Base-by-base conservation (phyloP, 2,888 invertebrate genomes). In the Ochropacha duplaris region DNA sequence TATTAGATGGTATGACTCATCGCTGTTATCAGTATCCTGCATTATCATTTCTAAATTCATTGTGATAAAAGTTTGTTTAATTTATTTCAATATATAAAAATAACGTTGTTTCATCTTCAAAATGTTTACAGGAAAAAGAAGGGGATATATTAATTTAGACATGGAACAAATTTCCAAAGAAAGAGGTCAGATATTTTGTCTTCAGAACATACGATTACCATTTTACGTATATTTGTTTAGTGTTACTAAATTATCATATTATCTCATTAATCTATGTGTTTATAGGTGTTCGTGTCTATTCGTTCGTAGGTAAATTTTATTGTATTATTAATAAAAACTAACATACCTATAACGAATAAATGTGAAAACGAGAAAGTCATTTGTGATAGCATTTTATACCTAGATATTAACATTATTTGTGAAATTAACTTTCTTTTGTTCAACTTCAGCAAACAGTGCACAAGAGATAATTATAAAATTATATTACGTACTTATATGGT, bases 261-360 rank as follows among this genome's bases (percentile, higher is more conserved):
- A 9, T n/a, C 49, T 57, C n/a, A 56, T 49, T 19, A n/a, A 56
- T 22, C 57, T 57, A 56, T 60, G 79, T 62, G 75, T 80, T 82
- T 79, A 66, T 88, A 90, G 89, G 83, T 86, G 84, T 71, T 76
- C 88, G 88, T 80, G 86, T 89, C 16, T 89, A 89, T 81, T 82
- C 81, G 56, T 89, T 89, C 71, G 74, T 85, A 75, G 89, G 89
- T 89, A 89, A 86, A 75, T 66, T 68, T 66, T 59, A 68, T 64
- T 64, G 57, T 64, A 57, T 44, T 60, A 59, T 57, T 54, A 64
- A 22, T 50, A 57, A 58, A 36, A 44, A 57, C 55, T 59, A 24
- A 52, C 52, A 22, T 31, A 24, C 24, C 24, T 44, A 52, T n/a
- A n/a, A n/a, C n/a, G n/a, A 11, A 26, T n/a, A 4, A 12, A 36